Evolutionary conservation across 2,113 vertebrate genomes (phyloP).

Genomic region (Taxidea taxus): DNA sequence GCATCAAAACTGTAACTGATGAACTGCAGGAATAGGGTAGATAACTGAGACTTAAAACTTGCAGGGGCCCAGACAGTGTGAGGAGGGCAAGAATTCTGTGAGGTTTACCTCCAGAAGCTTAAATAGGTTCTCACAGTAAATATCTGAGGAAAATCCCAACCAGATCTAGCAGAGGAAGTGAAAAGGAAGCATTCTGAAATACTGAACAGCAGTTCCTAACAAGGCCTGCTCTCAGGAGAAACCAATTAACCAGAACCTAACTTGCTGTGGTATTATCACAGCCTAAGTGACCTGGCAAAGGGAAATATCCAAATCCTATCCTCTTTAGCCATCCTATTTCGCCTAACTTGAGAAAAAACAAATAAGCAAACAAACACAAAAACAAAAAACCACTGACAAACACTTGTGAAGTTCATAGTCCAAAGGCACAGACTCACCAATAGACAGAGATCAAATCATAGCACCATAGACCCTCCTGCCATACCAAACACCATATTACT

Average conservation of each 20-base stretch:
- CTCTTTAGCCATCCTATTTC: background rate
- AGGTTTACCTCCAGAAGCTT: background rate
- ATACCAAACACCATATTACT: background rate
- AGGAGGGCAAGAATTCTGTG: background rate
- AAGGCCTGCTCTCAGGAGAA: background rate
- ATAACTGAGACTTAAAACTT: background rate
- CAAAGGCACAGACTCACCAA: background rate
- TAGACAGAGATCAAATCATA: background rate
- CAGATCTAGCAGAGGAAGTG: background rate
- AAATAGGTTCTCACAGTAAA: background rate
- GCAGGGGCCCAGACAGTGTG: background rate
- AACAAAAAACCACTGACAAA: background rate
- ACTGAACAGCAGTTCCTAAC: background rate
- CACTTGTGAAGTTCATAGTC: too few species aligned
- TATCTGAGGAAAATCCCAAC: background rate
- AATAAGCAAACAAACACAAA: background rate
- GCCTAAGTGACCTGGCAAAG: background rate
- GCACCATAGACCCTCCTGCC: background rate
- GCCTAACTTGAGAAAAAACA: background rate
- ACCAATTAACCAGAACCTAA: background rate
- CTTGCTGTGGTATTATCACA: background rate
- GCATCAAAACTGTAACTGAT: background rate
- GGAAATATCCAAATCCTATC: background rate
- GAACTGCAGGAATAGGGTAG: background rate
- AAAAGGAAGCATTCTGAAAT: background rate